Conservation (phyloP, 2,888 invertebrate genomes). For the Beris chalybata region DNA sequence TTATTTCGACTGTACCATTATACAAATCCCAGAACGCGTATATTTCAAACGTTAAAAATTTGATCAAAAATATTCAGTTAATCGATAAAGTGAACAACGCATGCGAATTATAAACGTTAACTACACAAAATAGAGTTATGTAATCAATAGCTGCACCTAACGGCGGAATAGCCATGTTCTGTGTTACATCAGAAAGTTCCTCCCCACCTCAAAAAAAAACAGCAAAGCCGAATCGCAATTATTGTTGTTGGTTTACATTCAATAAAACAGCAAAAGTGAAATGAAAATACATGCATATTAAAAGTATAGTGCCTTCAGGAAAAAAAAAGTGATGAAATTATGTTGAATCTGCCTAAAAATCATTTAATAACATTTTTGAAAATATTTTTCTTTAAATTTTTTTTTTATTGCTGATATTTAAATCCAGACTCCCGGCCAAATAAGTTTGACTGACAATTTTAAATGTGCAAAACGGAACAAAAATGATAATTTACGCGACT, state of each 20-base stretch:
- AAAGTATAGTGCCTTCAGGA: constrained; percentile 9
- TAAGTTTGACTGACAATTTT: constrained; percentile 55
- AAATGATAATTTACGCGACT: constrained; percentile 33
- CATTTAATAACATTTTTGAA: not conserved
- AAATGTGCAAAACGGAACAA: constrained; percentile 28
- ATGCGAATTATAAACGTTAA: not conserved
- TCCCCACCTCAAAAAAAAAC: no score
- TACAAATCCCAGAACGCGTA: no score
- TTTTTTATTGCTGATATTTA: constrained; percentile 2
- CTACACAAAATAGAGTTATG: not conserved
- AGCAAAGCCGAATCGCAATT: not conserved
- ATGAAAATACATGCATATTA: constrained; percentile 10
- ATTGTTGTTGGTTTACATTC: not conserved
- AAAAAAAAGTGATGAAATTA: constrained; percentile 12
- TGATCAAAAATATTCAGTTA: not conserved
- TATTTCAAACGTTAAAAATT: not conserved
- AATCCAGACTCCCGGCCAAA: constrained; percentile 51
- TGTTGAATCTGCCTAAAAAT: constrained; percentile 1
- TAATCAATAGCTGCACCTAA: not conserved
- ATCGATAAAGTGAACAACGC: not conserved
- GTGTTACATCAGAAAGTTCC: no score
- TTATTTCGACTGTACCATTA: not conserved
- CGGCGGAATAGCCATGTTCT: no score
- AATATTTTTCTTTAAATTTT: not conserved
- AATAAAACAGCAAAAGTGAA: not conserved